These are phyloP conservation scores for Pseudochirops cupreus DNA, from an alignment of 2,797 vertebrate species.

Conservation along the genomic window DNA sequence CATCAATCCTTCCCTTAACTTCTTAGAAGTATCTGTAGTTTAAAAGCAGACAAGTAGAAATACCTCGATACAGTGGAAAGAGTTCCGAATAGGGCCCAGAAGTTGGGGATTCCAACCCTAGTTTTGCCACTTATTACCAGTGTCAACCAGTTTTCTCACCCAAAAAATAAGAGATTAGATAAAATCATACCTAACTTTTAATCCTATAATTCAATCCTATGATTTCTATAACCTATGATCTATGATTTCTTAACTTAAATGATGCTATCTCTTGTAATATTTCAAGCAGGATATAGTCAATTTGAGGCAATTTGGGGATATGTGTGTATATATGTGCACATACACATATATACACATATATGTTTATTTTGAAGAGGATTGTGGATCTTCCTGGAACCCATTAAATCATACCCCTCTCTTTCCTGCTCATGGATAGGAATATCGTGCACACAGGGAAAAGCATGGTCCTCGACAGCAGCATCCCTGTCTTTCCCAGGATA, in stretches of 20 bases:
- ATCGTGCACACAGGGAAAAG: not conserved
- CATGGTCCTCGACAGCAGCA: not conserved
- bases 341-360: not conserved
- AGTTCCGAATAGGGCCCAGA: not conserved
- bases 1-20: not conserved
- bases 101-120: not conserved
- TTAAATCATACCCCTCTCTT: not conserved
- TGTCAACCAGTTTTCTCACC: not conserved
- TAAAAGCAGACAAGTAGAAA: not conserved
- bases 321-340: not conserved
- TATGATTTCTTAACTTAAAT: not conserved
- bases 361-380: not conserved
- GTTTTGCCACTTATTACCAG: not conserved
- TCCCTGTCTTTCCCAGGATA: not conserved
- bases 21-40: not conserved
- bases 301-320: not conserved
- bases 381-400: not conserved
- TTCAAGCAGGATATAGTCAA: not conserved
- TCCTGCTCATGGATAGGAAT: not conserved
- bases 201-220: not conserved
- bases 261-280: not conserved
- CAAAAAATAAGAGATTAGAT: not conserved
- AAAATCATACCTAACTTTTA: not conserved
- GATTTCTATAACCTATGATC: not conserved
- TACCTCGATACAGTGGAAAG: not conserved